These are phyloP conservation scores for Boulengerochromis microlepis DNA, from an alignment of 2,113 vertebrate species.

Conservation along the genomic window DNA sequence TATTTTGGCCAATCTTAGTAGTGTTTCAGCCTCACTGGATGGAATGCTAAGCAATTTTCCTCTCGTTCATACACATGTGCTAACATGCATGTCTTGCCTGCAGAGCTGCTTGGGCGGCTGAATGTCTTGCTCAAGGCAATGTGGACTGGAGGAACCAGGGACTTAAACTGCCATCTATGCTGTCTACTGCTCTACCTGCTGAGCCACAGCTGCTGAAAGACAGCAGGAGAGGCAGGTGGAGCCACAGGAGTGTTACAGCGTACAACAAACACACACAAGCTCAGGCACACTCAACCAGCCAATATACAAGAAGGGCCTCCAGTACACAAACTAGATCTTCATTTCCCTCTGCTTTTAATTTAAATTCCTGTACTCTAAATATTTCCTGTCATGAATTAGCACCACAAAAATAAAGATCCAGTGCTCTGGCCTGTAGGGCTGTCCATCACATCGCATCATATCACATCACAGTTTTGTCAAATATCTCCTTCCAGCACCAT, in stretches of 20 bases:
- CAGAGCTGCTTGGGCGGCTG: background rate
- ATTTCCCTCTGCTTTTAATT: background rate
- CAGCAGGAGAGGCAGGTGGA: background rate
- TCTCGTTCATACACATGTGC: background rate
- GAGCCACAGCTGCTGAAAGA: background rate
- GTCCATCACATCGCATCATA: background rate
- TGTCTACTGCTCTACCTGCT: background rate
- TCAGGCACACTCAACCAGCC: background rate
- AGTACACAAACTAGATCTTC: background rate
- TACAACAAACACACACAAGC: background rate
- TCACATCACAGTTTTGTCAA: background rate
- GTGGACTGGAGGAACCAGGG: background rate
- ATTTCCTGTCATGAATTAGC: background rate
- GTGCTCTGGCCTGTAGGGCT: background rate
- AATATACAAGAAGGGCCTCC: background rate
- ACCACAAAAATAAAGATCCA: background rate
- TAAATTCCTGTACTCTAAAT: background rate
- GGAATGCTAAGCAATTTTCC: background rate
- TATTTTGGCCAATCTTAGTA: background rate
- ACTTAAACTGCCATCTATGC: background rate
- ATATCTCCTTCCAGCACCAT: background rate
- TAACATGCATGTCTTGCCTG: background rate
- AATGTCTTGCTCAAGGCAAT: background rate
- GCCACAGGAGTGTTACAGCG: background rate
- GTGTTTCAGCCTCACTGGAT: background rate